phyloP scores from a whole-genome alignment of 2,797 vertebrate species.

The Euthynnus affinis region DNA sequence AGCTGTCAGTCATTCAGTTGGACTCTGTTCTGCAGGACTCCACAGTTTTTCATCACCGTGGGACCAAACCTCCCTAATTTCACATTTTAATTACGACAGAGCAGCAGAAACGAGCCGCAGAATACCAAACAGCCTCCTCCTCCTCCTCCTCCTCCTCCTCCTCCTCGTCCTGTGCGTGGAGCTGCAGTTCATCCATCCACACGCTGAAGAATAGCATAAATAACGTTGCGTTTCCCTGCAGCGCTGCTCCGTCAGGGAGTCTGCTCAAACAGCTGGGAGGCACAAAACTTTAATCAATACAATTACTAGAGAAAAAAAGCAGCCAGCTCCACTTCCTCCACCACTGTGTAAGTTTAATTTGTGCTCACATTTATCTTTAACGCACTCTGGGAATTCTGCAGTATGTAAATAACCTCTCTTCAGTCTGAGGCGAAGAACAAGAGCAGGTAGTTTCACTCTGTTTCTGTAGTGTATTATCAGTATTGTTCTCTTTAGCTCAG shows the following conservation, averaged over 20 bases:
- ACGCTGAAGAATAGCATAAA: not conserved
- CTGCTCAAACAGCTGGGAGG: constrained; percentile 41
- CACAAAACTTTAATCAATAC: constrained; percentile 31
- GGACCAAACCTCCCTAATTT: not conserved
- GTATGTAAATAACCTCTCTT: too few relatives aligned
- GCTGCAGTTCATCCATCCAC: too few relatives aligned
- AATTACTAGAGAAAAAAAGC: constrained; percentile 15
- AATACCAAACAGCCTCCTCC: not conserved
- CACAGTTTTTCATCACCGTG: not conserved
- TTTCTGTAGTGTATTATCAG: too few relatives aligned
- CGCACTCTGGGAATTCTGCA: not conserved
- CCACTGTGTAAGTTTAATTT: too few relatives aligned
- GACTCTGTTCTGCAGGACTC: too few relatives aligned
- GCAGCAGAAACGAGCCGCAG: not conserved
- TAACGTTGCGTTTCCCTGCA: not conserved
- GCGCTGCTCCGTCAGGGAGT: constrained; percentile 7
- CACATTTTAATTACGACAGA: constrained; percentile 36
- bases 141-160: not conserved
- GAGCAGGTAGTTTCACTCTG: too few relatives aligned
- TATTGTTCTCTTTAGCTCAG: too few relatives aligned
- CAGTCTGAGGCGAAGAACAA: too few relatives aligned
- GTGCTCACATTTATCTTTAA: not conserved
- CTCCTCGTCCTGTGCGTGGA: too few relatives aligned
- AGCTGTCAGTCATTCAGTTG: too few relatives aligned
- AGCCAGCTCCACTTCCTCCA: not conserved